Evolutionary conservation across 2,113 vertebrate genomes (phyloP).

Genomic region (Hoplias malabaricus): DNA sequence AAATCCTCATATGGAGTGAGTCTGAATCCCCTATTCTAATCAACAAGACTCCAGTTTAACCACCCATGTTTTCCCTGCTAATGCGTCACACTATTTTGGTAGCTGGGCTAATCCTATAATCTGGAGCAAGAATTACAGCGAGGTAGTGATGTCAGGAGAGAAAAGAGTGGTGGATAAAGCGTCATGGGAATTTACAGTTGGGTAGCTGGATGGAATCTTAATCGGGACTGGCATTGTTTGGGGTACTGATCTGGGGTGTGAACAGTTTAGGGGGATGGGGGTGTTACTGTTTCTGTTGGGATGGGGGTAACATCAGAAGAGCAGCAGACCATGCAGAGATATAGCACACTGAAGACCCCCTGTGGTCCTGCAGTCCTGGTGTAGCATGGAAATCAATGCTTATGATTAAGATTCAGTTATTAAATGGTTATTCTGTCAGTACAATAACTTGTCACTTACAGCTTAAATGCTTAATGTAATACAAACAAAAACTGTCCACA

Average conservation of each 20-base stretch:
- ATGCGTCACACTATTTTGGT: constrained; percentile 57
- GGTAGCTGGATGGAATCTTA: constrained; percentile 76
- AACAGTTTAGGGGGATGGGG: constrained; percentile 20
- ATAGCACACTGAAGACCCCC: neutral
- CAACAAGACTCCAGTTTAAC: constrained; percentile 7
- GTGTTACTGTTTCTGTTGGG: constrained; percentile 45
- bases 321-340: neutral
- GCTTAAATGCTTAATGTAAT: too few relatives aligned
- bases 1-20: neutral
- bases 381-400: neutral
- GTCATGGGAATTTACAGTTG: constrained; percentile 77
- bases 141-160: constrained; percentile 74
- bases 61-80: constrained; percentile 35
- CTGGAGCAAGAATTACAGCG: constrained; percentile 65
- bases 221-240: constrained; percentile 65
- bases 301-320: constrained; percentile 7
- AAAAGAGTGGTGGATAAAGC: constrained; percentile 63
- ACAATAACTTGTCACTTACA: too few relatives aligned
- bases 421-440: too few relatives aligned
- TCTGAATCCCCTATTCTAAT: neutral
- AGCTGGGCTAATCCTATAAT: constrained; percentile 72
- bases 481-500: too few relatives aligned
- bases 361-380: neutral
- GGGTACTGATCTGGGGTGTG: constrained; percentile 40
- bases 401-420: neutral